These are phyloP conservation scores for Cryptocephalus moraei DNA, from an alignment of 2,888 invertebrate species.

Conservation along the genomic window DNA sequence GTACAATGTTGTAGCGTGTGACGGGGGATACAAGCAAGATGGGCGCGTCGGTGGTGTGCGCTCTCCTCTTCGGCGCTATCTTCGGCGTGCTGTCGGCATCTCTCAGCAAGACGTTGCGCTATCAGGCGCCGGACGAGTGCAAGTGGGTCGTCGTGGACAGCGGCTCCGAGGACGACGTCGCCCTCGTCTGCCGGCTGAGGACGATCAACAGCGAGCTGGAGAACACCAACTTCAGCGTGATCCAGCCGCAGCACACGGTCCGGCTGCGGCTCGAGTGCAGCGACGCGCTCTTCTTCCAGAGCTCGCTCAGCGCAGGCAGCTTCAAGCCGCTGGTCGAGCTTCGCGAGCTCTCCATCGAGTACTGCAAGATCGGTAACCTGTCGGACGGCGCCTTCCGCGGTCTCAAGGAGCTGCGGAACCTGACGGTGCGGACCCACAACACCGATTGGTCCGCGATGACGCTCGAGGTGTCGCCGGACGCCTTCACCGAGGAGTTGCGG, in stretches of 20 bases:
- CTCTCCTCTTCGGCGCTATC: constrained; percentile 48
- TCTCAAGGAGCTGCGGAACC: constrained; percentile 63
- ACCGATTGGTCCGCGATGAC: constrained; percentile 77
- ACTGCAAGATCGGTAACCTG: constrained; percentile 73
- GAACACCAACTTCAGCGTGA: constrained; percentile 73
- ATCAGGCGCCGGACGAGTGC: constrained; percentile 74
- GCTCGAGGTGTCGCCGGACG: constrained; percentile 62
- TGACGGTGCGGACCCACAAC: constrained; percentile 74
- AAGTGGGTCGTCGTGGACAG: constrained; percentile 64
- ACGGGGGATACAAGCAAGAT: constrained; percentile 17
- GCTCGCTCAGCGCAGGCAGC: constrained; percentile 65
- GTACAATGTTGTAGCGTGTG: constrained; percentile 1
- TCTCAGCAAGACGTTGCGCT: constrained; percentile 51
- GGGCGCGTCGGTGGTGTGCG: constrained; percentile 47
- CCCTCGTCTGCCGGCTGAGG: constrained; percentile 61
- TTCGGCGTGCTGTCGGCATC: constrained; percentile 51
- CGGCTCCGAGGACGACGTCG: constrained; percentile 52
- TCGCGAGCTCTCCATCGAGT: constrained; percentile 67
- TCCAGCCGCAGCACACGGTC: constrained; percentile 72
- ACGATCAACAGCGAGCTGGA: constrained; percentile 75
- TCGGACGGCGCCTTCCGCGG: constrained; percentile 76
- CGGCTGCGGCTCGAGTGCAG: constrained; percentile 68
- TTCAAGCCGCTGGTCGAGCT: constrained; percentile 66
- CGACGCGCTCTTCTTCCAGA: constrained; percentile 71
- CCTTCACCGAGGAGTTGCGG: constrained; percentile 63